Conservation (phyloP, 2,888 invertebrate species). For the Cyaniris semiargus region DNA sequence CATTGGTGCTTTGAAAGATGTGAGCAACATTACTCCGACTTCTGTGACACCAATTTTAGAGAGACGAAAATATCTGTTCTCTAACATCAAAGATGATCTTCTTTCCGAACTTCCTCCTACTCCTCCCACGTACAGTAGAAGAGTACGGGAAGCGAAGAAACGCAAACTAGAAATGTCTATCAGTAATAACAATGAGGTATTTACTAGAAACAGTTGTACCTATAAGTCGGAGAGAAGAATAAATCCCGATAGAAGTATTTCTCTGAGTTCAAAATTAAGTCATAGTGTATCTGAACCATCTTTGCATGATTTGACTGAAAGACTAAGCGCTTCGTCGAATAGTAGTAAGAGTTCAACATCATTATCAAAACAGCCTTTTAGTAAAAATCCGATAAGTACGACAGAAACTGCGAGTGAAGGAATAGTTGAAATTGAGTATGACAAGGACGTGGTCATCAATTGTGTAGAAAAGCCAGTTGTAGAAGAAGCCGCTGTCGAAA, state of each 20-base stretch:
- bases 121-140: slow-evolving; percentile 70
- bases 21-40: slow-evolving; percentile 82
- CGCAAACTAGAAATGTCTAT: slow-evolving; percentile 72
- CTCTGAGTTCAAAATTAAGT: slow-evolving; percentile 56
- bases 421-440: slow-evolving; percentile 81
- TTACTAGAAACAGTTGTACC: slow-evolving; percentile 61
- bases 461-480: slow-evolving; percentile 66
- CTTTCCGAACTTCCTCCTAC: slow-evolving; percentile 66
- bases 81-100: slow-evolving; percentile 59
- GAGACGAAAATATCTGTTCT: slow-evolving; percentile 57
- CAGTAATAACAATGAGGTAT: slow-evolving; percentile 54
- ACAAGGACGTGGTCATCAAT: slow-evolving; percentile 66
- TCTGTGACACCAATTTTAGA: slow-evolving; percentile 64
- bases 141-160: slow-evolving; percentile 74
- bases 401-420: slow-evolving; percentile 73
- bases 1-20: slow-evolving; percentile 76
- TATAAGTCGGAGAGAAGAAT: slow-evolving; percentile 72
- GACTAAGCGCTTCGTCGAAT: slow-evolving; percentile 56
- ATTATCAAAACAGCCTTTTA: slow-evolving; percentile 49
- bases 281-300: slow-evolving; percentile 71
- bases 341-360: slow-evolving; percentile 59
- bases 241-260: slow-evolving; percentile 55
- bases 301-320: slow-evolving; percentile 64
- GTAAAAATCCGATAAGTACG: slow-evolving; percentile 57
- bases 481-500: slow-evolving; percentile 54